phyloP scores from a whole-genome alignment of 1,140 invertebrate species.

The Oscheius sp. region DNA sequence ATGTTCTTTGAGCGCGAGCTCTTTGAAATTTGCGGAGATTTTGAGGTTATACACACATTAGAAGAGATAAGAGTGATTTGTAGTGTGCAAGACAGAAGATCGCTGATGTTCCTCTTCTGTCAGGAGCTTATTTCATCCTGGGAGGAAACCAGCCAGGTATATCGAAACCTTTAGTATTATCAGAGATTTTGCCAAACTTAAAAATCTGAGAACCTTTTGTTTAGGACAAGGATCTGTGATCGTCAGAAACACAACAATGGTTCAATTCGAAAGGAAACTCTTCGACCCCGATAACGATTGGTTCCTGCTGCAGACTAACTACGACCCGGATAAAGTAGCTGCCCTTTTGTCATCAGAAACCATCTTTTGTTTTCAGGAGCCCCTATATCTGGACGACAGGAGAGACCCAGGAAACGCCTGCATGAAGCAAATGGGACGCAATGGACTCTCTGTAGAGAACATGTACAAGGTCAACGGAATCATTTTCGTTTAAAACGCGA shows the following conservation, averaged over 20 bases:
- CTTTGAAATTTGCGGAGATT: conserved; percentile 25
- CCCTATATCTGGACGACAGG: conserved; percentile 67
- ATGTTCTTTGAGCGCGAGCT: conserved; percentile 36
- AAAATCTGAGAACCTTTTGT: background rate
- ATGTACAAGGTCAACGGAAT: conserved; percentile 13
- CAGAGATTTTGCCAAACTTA: background rate
- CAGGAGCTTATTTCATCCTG: conserved; percentile 34
- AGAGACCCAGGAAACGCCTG: conserved; percentile 61
- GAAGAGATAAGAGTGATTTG: background rate
- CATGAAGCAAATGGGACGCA: conserved; percentile 31
- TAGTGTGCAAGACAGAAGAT: conserved; percentile 29
- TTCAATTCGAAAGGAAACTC: conserved; percentile 33
- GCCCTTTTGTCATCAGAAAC: background rate
- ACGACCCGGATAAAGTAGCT: conserved; percentile 65
- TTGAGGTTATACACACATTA: conserved; percentile 2
- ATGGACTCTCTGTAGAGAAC: background rate
- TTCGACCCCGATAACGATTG: conserved; percentile 55
- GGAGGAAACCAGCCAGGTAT: conserved; percentile 26
- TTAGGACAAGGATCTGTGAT: conserved; percentile 32
- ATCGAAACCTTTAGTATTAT: background rate
- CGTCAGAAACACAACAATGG: conserved; percentile 20
- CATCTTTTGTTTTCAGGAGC: conserved; percentile 39
- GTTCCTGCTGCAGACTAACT: conserved; percentile 68
- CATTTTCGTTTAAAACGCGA: background rate
- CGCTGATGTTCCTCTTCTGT: conserved; percentile 13